Base-by-base conservation (phyloP, 2,888 invertebrate species). In the Stratiomys singularior region DNA sequence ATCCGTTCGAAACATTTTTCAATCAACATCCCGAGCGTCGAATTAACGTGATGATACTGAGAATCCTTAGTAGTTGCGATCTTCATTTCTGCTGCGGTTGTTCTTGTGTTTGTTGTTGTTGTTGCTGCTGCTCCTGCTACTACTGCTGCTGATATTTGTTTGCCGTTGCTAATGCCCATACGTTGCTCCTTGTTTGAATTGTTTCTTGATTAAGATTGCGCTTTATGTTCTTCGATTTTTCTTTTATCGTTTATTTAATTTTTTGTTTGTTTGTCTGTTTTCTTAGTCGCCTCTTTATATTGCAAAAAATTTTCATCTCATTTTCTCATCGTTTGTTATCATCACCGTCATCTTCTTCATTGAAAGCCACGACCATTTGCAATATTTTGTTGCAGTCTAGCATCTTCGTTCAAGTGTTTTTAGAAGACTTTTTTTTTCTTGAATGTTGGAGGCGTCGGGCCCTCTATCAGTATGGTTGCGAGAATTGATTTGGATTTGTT, bases 381-480 rank as follows among this genome's bases (percentile, higher is more conserved):
- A 74, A 58, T 56, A 23, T 74, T 37, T 69, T 37, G 44, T 69
- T 74, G 74, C 74, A 74, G 74, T 58, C 74, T 74, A 72, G 72
- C 72, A 72, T 52, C 58, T 72, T 72, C 58, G 72, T 56, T 72
- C 58, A 56, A 28, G 56, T 69, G 47, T 69, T 69, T 46, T 69
- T 69, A 69, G 69, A 69, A 69, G 69, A 69, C 69, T 47, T 69
- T 69, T 56, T 74, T 23, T 23, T 60, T 25, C 13, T 21, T 74
- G 23, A 58, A 74, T 60, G 74, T 74, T 52, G 69, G 66, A 56
- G 72, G 72, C 37, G n/a, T 72, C 52, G 72, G 23, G 44, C 74
- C 74, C 58, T 58, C 23, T 74, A 85, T 87, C 87, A 86, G 85
- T 87, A 87, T 79, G 87, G 87, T 82, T 87, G 87, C 80, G 87